Evolutionary conservation across 1,140 invertebrate genomes (phyloP), one percentile per base, ranked within the genome.

Genomic region (Euura saliciscinereae): DNA sequence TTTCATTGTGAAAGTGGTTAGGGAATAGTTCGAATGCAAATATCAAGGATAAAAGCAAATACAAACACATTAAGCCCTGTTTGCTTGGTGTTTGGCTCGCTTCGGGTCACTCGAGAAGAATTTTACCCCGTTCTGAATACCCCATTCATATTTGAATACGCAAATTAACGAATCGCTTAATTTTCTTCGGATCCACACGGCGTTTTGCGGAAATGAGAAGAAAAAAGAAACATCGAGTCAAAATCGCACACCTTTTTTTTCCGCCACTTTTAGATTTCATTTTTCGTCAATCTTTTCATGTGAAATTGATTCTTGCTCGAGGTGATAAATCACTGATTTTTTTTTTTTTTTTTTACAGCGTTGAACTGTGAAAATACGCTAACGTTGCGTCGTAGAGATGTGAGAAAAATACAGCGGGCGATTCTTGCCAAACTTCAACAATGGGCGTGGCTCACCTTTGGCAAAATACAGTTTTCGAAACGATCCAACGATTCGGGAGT

Each of bases 21-120:
- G 51, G 28, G 28, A 1, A 59, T 59, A 59, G 51, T 59, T 59
- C 51, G 51, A 59, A 59, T 59, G 51, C 51, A 59, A 59, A 59
- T 59, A 59, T 59, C 8, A 59, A 59, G 51, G 8, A 59, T n/a
- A 59, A 59, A 59, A 59, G 51, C 51, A 59, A 59, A 59, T n/a
- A 59, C 51, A 59, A 59, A 59, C 51, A 59, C 51, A 59, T 59
- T 59, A 59, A 59, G 13, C 51, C 8, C 8, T 59, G 51, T 59
- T 59, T 59, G 51, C 51, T 59, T 59, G 51, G 51, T 59, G 13
- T n/a, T 59, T n/a, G 6, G 3, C 6, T 11, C 5, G 10, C 51
- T 59, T 59, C 13, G 13, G 13, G 13, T 59, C 51, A 59, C 51
- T 59, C 13, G 8, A 59, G 13, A 59, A 59, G 51, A 28, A 28